Evolutionary conservation across 2,797 vertebrate genomes (phyloP).

Genomic region (Pipistrellus pipistrellus): DNA sequence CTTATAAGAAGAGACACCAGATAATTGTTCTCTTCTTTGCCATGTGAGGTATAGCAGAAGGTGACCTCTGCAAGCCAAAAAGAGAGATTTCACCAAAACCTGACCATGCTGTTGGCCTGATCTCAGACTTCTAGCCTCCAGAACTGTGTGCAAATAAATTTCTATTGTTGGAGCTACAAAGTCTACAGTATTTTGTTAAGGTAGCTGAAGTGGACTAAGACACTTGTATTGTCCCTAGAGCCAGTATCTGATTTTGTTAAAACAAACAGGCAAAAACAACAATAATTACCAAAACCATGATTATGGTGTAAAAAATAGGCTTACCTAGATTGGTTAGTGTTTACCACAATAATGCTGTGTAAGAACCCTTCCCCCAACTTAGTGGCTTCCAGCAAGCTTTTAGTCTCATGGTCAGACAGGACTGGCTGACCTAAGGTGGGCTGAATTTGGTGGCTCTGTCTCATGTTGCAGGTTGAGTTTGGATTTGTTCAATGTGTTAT

Average conservation of each 20-base stretch:
- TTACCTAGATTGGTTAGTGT: background rate
- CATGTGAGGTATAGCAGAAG: background rate
- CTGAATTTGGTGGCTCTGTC: background rate
- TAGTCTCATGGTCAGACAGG: background rate
- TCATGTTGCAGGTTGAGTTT: background rate
- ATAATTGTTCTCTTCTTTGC: background rate
- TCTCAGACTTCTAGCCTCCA: background rate
- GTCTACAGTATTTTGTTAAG: background rate
- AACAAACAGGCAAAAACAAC: background rate
- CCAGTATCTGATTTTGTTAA: constrained; percentile 3
- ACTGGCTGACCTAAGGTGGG: background rate
- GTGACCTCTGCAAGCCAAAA: background rate
- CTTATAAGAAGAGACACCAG: background rate
- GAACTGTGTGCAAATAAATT: background rate
- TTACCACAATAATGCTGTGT: background rate
- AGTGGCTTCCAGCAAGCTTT: background rate
- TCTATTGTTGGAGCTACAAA: background rate
- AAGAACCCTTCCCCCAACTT: background rate
- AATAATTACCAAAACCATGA: background rate
- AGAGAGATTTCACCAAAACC: background rate
- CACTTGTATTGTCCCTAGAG: background rate
- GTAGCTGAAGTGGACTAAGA: background rate
- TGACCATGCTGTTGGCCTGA: background rate
- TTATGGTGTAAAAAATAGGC: background rate
- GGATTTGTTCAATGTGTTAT: background rate